Evolutionary conservation across 2,113 vertebrate species (phyloP), one percentile per base, ranked within the genome.

Genomic region (Stigmatopora argus): DNA sequence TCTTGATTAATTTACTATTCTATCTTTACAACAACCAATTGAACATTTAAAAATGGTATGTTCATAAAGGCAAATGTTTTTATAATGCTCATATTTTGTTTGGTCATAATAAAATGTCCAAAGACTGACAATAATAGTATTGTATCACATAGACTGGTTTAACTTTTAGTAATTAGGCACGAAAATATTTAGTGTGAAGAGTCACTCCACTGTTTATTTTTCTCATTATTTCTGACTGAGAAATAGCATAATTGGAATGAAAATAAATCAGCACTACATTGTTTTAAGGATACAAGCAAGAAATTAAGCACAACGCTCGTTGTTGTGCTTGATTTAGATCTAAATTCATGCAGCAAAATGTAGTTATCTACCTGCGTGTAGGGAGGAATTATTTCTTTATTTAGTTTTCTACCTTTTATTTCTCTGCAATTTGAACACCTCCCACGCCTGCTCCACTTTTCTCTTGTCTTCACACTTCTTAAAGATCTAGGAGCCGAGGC

Each of bases 371-470:
- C 46, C 46, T 12, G 35, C 84, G 80, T 79, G 71, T 80, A 82
- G 80, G 79, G 77, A 77, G 72, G 58, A 64, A 80, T 80, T 80
- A 81, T 88, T 78, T 88, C 82, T 89, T 85, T 90, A 86, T 85
- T 83, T 81, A 60, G 13, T 45, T 61, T 46, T 61, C n/a, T 70
- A 81, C 75, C 76, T 83, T 81, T 86, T 85, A 90, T 90, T 87
- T 89, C 89, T 87, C 86, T 89, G 82, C 82, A 73, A 79, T 85
- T 89, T 88, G 83, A 90, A 91, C 83, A 88, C 87, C 88, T 74
- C 88, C 87, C 88, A 90, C 87, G 79, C 86, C 82, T 87, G 84
- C 84, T 89, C 84, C 80, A 83, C 80, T 84, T 85, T 83, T 65
- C 84, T 70, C 80, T 82, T 77, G 77, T 85, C 81, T 86, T 76